Percentiles rank a stretch among this genome's conserved stretches.
Evolutionary conservation across 1,140 invertebrate genomes (phyloP).

Genomic region (Lasioglossum albipes): DNA sequence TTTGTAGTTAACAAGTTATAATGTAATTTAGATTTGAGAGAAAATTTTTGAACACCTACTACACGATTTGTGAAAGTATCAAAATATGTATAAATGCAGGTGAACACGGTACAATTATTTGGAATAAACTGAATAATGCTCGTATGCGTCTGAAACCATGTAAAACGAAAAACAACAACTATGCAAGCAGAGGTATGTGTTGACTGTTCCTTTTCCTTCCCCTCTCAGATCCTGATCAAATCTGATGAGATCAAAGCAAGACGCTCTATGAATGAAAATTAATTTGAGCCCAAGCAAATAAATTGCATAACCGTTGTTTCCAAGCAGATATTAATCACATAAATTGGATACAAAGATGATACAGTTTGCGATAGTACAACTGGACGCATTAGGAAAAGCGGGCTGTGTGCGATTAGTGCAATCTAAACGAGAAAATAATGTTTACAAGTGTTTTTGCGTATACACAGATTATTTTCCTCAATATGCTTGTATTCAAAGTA

Average conservation of each 20-base stretch:
- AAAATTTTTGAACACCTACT: conserved; percentile 8
- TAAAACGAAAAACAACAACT: conserved; percentile 46
- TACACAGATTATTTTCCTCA: too few relatives aligned
- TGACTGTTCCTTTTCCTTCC: conserved; percentile 80
- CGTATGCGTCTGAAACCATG: not conserved
- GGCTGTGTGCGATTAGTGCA: conserved; percentile 54
- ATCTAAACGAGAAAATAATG: conserved; percentile 33
- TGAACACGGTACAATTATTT: conserved; percentile 20
- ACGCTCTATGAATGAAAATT: conserved; percentile 40
- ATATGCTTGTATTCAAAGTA: conserved; percentile 1
- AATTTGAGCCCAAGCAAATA: conserved; percentile 8
- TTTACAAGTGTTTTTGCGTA: conserved; percentile 7
- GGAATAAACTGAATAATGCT: conserved; percentile 6
- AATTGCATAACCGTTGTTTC: conserved; percentile 20
- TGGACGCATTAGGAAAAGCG: conserved; percentile 72
- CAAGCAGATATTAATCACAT: conserved; percentile 40
- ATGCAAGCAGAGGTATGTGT: conserved; percentile 54
- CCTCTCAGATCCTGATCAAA: conserved; percentile 81
- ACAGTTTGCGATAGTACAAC: conserved; percentile 69
- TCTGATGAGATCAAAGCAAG: too few relatives aligned
- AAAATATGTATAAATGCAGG: not conserved
- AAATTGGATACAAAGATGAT: conserved; percentile 31
- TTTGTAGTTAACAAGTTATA: not conserved
- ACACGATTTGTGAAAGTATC: not conserved
- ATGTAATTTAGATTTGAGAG: not conserved